A percentile compares a stretch with the other conserved stretches of the same genome.
These are phyloP conservation scores for Polylopha cassiicola DNA, from an alignment of 2,888 invertebrate species.

Conservation along the genomic window DNA sequence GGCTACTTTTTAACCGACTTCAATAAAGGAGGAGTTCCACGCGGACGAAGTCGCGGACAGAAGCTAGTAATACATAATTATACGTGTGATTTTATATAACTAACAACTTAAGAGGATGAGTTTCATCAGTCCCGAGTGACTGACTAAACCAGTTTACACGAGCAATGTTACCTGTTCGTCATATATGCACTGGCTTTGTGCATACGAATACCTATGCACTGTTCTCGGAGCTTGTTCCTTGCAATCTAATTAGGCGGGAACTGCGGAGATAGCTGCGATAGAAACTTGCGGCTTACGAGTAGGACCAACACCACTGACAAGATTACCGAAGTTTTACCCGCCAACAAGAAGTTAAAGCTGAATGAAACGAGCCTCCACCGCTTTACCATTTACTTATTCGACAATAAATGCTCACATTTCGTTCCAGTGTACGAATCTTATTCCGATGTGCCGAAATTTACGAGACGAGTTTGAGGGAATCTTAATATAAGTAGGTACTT, in stretches of 20 bases:
- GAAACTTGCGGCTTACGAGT: conserved; percentile 51
- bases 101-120: too few species aligned
- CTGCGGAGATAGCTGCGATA: conserved; percentile 49
- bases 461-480: too few species aligned
- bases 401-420: conserved; percentile 2
- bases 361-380: conserved; percentile 8
- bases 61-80: too few species aligned
- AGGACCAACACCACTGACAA: conserved; percentile 47
- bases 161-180: conserved; percentile 17
- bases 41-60: too few species aligned
- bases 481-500: too few species aligned
- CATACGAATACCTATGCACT: conserved; percentile 33
- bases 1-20: too few species aligned
- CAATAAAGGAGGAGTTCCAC: too few species aligned
- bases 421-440: too few species aligned
- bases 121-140: too few species aligned
- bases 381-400: conserved; percentile 8
- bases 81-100: too few species aligned
- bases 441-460: too few species aligned
- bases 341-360: conserved; percentile 25
- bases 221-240: conserved; percentile 37
- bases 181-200: conserved; percentile 24
- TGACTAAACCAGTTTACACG: conserved; percentile 7
- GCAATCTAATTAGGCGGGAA: conserved; percentile 59
- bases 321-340: conserved; percentile 53